Evolutionary conservation across 2,888 invertebrate genomes (phyloP), one percentile per base, ranked within the genome.

Genomic region (Diogma glabrata): DNA sequence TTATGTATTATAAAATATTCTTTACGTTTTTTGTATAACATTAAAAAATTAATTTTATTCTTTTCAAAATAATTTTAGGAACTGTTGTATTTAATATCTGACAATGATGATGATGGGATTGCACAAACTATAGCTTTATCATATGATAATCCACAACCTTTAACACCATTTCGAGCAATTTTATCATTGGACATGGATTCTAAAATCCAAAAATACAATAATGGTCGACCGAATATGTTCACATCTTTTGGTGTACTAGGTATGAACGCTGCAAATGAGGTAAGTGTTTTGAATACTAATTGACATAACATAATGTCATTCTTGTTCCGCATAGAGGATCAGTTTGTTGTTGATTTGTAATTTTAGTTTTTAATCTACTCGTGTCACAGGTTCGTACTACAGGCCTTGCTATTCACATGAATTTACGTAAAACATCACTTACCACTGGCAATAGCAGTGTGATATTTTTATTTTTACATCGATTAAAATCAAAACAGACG

Each of bases 141-240:
- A 22, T 17, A 19, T 52, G 58, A 57, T 53, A 57, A 56, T 5
- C 56, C 55, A 4, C 51, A 54, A n/a, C 56, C 63, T 1, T 61
- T 65, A 16, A 74, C 76, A 3, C 72, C 72, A 2, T 76, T 76
- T 57, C 69, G 71, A 33, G 67, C 68, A 14, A 65, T 72, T 54
- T 60, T 74, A 38, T 67, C 70, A 5, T 66, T 69, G 38, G 62
- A 72, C 54, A 63, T 62, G 2, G 56, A 55, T 5, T 58, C 60
- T 3, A 60, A 51, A 26, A n/a, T 4, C n/a, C 28, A 23, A 33
- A 19, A 51, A 57, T n/a, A 30, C 47, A n/a, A 49, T n/a, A 16
- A 47, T 1, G 43, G 51, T 38, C 40, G 22, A 51, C 53, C 2
- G 24, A 24, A 24, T 24, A 9, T 6, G 24, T 24, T 7, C 24